Conservation (phyloP, 2,888 invertebrate genomes). For the Chrysina gloriosa region DNA sequence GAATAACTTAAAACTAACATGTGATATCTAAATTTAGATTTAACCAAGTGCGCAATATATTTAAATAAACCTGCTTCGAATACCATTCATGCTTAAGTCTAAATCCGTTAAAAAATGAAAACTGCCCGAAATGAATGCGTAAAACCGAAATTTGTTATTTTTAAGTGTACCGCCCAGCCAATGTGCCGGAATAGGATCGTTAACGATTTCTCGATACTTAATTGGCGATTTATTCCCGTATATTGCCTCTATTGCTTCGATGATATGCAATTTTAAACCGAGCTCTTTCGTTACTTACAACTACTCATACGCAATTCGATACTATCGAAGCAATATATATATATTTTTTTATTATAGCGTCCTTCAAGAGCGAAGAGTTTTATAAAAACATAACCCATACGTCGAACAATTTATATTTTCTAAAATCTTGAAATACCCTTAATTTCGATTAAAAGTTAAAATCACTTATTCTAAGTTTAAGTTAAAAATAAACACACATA, state of each 20-base stretch:
- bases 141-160: too few relatives aligned
- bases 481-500: too few relatives aligned
- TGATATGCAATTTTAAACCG: not conserved
- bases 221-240: not conserved
- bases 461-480: too few relatives aligned
- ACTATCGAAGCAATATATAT: not conserved
- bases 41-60: not conserved
- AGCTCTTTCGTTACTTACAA: not conserved
- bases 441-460: too few relatives aligned
- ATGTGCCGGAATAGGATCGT: not conserved
- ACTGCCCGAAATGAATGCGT: not conserved
- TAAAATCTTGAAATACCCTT: too few relatives aligned
- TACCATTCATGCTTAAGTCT: not conserved
- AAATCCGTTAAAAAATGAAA: not conserved
- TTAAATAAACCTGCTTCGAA: not conserved
- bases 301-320: too few relatives aligned
- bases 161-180: not conserved
- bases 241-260: not conserved
- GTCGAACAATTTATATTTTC: slow-evolving; percentile 2
- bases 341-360: not conserved
- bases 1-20: slow-evolving; percentile 13
- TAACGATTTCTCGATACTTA: too few relatives aligned
- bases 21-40: slow-evolving; percentile 16
- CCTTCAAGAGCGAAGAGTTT: not conserved
- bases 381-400: not conserved